A percentile compares a stretch with the other conserved stretches of the same genome.
Conservation (phyloP, 2,113 vertebrate species). For the Todiramphus saurophagus region DNA sequence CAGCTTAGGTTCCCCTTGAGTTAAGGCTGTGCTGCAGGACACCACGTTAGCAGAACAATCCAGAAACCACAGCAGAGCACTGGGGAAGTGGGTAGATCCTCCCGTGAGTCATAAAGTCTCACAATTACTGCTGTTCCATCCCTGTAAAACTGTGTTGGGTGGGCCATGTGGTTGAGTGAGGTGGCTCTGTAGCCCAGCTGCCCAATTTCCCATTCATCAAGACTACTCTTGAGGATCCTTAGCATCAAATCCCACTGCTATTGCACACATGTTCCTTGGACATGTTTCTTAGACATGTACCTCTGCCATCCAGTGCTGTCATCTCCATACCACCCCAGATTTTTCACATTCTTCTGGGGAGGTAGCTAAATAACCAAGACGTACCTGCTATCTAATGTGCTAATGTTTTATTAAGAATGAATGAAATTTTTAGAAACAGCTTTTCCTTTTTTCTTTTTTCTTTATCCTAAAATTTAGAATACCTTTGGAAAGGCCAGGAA, state of each 20-base stretch:
- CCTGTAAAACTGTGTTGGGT: neutral
- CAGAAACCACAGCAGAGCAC: neutral
- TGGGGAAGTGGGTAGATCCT: neutral
- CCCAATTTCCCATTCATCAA: neutral
- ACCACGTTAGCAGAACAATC: neutral
- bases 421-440: neutral
- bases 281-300: fast-evolving
- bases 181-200: neutral
- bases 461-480: neutral
- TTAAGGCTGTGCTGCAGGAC: neutral
- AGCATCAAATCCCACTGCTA: neutral
- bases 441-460: neutral
- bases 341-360: neutral
- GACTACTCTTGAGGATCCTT: neutral
- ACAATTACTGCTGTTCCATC: neutral
- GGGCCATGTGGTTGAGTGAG: fast-evolving
- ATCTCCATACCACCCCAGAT: neutral
- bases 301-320: neutral
- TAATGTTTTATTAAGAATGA: neutral
- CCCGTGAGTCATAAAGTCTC: neutral
- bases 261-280: neutral
- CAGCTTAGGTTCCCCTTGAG: neutral
- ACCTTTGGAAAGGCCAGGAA: neutral
- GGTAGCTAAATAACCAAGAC: neutral
- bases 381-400: neutral